Conservation (phyloP, 2,797 vertebrate genomes). For the Betta splendens region DNA sequence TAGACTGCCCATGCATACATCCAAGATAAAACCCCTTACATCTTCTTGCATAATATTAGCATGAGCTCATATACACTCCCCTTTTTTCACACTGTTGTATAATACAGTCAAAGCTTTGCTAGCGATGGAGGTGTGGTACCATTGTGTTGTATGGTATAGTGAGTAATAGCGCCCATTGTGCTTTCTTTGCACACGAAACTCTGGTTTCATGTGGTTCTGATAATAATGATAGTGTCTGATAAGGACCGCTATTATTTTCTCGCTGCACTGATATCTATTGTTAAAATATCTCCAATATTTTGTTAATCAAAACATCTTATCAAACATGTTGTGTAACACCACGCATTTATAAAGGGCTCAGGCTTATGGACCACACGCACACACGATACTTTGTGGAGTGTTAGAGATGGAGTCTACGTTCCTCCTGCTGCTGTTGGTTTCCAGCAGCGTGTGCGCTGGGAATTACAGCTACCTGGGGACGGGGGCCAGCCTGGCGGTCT, state of each 20-base stretch:
- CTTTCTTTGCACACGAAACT: neutral
- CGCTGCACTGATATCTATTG: too few species aligned
- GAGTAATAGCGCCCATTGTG: constrained; percentile 6
- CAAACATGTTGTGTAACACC: neutral
- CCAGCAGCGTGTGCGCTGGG: constrained; percentile 23
- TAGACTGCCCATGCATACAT: neutral
- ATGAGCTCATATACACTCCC: neutral
- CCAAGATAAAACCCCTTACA: too few species aligned
- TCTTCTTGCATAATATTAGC: too few species aligned
- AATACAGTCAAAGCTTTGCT: constrained; percentile 6
- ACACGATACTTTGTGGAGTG: neutral
- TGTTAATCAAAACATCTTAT: neutral
- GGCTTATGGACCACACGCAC: neutral
- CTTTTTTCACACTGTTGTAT: neutral
- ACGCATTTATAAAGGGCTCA: neutral
- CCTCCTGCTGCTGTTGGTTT: constrained; percentile 30
- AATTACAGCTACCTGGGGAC: constrained; percentile 35
- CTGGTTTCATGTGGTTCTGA: neutral
- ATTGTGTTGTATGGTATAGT: neutral
- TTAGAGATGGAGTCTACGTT: constrained; percentile 10
- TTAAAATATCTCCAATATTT: neutral
- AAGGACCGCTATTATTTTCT: too few species aligned
- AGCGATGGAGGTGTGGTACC: constrained; percentile 14
- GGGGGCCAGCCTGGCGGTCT: constrained; percentile 25
- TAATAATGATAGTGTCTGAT: neutral